Conservation (phyloP, 2,888 invertebrate genomes). For the Cyclophora punctaria region DNA sequence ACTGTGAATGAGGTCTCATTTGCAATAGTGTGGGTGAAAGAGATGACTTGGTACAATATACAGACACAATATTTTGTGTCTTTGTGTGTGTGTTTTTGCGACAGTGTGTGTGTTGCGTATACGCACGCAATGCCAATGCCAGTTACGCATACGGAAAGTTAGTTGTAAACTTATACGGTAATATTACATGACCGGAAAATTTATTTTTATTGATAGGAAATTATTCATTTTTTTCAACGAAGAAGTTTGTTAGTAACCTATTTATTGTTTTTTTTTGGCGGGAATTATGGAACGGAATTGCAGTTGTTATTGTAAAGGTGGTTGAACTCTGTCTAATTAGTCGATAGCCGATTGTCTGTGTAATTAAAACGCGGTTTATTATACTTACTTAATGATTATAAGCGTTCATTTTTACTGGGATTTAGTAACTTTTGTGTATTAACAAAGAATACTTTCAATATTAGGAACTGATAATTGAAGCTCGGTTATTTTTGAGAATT, state of each 20-base stretch:
- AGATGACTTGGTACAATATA: conserved; percentile 17
- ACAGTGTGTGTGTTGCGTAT: conserved; percentile 63
- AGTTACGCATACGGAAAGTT: conserved; percentile 63
- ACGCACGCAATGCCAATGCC: conserved; percentile 72
- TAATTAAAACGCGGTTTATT: too few species aligned
- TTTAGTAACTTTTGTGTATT: too few species aligned
- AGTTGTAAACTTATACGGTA: conserved; percentile 48
- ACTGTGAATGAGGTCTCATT: conserved; percentile 10
- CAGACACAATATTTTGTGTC: conserved; percentile 7
- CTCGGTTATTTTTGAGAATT: too few species aligned
- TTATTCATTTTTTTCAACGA: conserved; percentile 20
- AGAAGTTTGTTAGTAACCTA: conserved; percentile 17
- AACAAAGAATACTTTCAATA: too few species aligned
- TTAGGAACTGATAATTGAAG: too few species aligned
- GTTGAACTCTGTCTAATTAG: conserved; percentile 6
- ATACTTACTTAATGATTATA: too few species aligned
- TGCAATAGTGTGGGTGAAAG: conserved; percentile 30
- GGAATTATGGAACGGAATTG: conserved; percentile 2
- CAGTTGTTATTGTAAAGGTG: conserved; percentile 9
- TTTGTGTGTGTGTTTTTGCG: conserved; percentile 14
- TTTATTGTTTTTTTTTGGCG: conserved; percentile 7
- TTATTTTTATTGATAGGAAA: conserved; percentile 38
- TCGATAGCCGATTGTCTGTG: too few species aligned
- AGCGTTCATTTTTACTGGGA: too few species aligned
- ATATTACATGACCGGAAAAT: conserved; percentile 69